Conservation (phyloP, 2,113 vertebrate genomes). For the Stictonetta naevosa region DNA sequence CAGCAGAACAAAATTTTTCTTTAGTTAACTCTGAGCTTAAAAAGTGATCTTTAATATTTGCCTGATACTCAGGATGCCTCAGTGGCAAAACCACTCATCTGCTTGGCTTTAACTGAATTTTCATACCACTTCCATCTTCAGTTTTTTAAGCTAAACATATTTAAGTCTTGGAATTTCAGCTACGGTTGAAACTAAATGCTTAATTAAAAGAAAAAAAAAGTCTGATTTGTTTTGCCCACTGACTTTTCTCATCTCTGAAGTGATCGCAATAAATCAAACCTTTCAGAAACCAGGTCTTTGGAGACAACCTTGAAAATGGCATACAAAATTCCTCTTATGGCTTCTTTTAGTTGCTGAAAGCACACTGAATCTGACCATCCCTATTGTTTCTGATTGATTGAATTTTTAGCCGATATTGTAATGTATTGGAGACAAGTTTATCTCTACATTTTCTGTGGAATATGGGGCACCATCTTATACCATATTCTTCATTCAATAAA, state of each 20-base stretch:
- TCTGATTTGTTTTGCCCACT: not conserved
- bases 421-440: not conserved
- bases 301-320: not conserved
- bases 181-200: not conserved
- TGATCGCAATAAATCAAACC: not conserved
- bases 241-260: not conserved
- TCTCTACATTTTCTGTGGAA: not conserved
- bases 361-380: not conserved
- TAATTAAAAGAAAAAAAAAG: not conserved
- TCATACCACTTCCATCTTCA: not conserved
- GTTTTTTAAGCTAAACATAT: not conserved
- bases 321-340: not conserved
- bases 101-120: not conserved
- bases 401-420: not conserved
- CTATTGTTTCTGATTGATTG: not conserved
- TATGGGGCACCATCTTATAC: not conserved
- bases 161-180: not conserved
- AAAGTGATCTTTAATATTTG: not conserved
- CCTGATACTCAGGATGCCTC: fast-evolving
- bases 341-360: not conserved
- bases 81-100: not conserved
- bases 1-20: not conserved
- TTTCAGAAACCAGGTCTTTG: not conserved
- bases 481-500: not conserved
- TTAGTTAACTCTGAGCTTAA: not conserved